Conservation (phyloP, 2,888 invertebrate genomes). For the Synergus umbraculus region DNA sequence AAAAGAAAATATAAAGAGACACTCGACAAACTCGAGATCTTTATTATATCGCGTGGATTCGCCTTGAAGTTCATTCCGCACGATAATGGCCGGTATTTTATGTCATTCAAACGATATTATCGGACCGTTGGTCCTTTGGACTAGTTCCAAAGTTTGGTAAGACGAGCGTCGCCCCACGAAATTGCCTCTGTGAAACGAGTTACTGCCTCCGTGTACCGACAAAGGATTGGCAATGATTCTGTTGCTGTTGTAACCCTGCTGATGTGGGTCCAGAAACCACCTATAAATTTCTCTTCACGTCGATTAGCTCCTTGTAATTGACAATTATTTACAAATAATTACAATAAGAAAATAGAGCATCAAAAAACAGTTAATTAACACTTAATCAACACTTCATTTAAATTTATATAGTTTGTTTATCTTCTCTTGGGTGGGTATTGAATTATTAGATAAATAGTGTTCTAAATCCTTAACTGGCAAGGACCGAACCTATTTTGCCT, state of each 20-base stretch:
- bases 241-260: constrained; percentile 33
- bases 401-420: constrained; percentile 22
- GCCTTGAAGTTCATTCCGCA: constrained; percentile 65
- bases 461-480: constrained; percentile 42
- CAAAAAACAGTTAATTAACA: background rate
- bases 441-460: constrained; percentile 26
- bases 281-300: background rate
- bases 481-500: constrained; percentile 62
- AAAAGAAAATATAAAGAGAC: constrained; percentile 52
- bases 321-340: background rate
- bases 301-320: background rate
- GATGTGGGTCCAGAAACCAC: background rate
- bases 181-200: constrained; percentile 59
- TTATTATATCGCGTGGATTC: constrained; percentile 67
- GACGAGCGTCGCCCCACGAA: constrained; percentile 67
- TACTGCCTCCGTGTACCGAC: constrained; percentile 28
- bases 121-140: constrained; percentile 65
- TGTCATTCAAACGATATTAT: constrained; percentile 71
- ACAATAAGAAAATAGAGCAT: background rate
- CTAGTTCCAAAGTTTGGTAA: constrained; percentile 66
- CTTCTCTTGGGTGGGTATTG: constrained; percentile 7
- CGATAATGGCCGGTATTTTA: constrained; percentile 69
- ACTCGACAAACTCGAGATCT: constrained; percentile 62
- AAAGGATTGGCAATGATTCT: constrained; percentile 41
- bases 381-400: background rate